A percentile compares a stretch with the other conserved stretches of the same genome.
These are phyloP conservation scores for Synodontis membranacea DNA, from an alignment of 2,113 vertebrate species.

Conservation along the genomic window DNA sequence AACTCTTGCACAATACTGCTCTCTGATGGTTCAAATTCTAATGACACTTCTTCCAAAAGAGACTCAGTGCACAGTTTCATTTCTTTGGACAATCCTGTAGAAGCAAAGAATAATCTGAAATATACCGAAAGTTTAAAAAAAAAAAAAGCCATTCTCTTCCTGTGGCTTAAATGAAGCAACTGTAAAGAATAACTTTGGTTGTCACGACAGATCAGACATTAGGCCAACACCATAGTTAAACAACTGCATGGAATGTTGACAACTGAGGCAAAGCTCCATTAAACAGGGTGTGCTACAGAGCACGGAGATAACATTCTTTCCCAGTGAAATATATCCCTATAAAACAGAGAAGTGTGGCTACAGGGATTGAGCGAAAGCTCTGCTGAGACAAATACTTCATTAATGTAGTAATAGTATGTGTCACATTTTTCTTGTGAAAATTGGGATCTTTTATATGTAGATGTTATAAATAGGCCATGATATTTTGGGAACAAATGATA, in stretches of 20 bases:
- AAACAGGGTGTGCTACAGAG: constrained; percentile 52
- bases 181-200: not conserved
- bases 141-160: not conserved
- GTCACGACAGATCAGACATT: constrained; percentile 30
- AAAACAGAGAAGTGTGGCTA: constrained; percentile 8
- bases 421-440: not conserved
- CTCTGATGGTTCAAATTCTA: constrained; percentile 48
- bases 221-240: constrained; percentile 59
- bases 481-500: not conserved
- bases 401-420: too few species aligned
- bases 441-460: not conserved
- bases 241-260: constrained; percentile 51
- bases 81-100: not conserved
- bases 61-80: not conserved
- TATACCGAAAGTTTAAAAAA: not conserved
- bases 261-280: constrained; percentile 40
- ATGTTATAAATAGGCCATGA: not conserved
- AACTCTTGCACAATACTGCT: constrained; percentile 24
- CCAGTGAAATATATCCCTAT: constrained; percentile 25
- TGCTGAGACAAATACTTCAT: not conserved
- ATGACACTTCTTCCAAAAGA: constrained; percentile 1
- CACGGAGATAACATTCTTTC: constrained; percentile 54
- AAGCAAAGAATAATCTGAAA: not conserved
- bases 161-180: not conserved
- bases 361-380: constrained; percentile 3